Conservation (phyloP, 2,888 invertebrate genomes). For the Homarus gammarus region DNA sequence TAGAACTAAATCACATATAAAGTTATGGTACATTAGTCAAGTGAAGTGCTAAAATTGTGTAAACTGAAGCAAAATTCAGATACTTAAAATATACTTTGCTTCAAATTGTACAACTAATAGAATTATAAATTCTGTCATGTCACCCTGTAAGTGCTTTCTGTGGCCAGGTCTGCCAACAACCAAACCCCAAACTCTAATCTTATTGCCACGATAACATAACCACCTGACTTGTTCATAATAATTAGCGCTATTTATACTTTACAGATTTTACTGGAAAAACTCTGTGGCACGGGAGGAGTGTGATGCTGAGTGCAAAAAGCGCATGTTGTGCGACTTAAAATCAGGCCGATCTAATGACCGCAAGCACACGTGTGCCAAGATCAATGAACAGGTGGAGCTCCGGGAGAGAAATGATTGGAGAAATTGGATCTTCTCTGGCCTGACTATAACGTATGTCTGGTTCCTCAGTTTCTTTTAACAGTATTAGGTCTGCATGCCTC, state of each 20-base stretch:
- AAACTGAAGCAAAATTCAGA: too few relatives aligned
- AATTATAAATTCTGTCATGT: too few relatives aligned
- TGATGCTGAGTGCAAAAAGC: conserved; percentile 91
- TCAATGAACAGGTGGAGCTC: conserved; percentile 79
- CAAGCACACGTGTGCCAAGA: conserved; percentile 86
- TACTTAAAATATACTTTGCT: too few relatives aligned
- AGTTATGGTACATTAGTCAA: too few relatives aligned
- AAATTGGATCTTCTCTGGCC: conserved; percentile 92
- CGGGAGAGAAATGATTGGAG: conserved; percentile 88
- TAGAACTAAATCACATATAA: too few relatives aligned
- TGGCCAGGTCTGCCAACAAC: too few relatives aligned
- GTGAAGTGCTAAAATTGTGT: too few relatives aligned
- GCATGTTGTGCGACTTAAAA: conserved; percentile 90
- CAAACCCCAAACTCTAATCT: too few relatives aligned
- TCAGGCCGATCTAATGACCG: conserved; percentile 93
- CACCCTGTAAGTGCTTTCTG: too few relatives aligned
- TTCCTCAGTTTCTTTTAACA: conserved; percentile 33
- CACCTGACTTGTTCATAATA: too few relatives aligned
- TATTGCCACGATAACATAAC: too few relatives aligned
- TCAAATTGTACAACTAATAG: too few relatives aligned
- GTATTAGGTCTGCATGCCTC: conserved; percentile 6
- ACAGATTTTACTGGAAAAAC: conserved; percentile 92
- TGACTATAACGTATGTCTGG: conserved; percentile 90
- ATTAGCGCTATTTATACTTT: conserved; percentile 7
- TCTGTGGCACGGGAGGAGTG: conserved; percentile 90